Evolutionary conservation across 2,888 invertebrate genomes (phyloP).

Genomic region (Odontothrips loti): DNA sequence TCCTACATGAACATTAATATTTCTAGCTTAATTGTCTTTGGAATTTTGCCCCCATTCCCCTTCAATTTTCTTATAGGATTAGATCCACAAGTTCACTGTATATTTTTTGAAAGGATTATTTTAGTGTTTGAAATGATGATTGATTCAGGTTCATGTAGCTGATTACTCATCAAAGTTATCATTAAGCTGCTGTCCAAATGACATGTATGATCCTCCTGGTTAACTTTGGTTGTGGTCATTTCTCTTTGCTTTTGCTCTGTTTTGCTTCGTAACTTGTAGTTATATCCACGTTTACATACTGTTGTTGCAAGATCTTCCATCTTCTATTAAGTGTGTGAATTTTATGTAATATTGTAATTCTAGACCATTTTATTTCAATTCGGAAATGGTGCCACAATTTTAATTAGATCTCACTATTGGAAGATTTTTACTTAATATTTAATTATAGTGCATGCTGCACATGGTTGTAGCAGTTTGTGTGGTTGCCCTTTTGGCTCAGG

Average conservation of each 20-base stretch:
- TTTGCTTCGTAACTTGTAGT: conserved; percentile 10
- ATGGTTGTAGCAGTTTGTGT: not conserved
- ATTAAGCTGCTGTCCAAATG: not conserved
- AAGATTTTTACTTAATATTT: not conserved
- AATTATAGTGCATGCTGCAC: conserved; percentile 5
- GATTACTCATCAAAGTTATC: not conserved
- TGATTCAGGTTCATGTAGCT: too few species aligned
- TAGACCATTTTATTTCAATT: not conserved
- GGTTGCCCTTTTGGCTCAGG: not conserved
- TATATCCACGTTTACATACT: not conserved
- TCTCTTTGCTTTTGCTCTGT: conserved; percentile 12
- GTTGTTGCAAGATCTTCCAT: not conserved
- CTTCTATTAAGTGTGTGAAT: not conserved
- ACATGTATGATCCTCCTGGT: not conserved
- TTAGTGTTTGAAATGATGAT: too few species aligned
- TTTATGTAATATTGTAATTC: not conserved
- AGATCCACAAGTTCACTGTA: too few species aligned
- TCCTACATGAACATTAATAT: too few species aligned
- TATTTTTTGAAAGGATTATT: too few species aligned
- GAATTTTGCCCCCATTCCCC: too few species aligned
- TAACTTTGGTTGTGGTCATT: conserved; percentile 20
- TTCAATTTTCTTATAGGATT: too few species aligned
- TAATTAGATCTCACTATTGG: not conserved
- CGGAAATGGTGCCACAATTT: not conserved
- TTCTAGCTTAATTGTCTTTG: too few species aligned